These are phyloP conservation scores for Acronicta leporina DNA, from an alignment of 2,888 invertebrate genomes.

Conservation along the genomic window DNA sequence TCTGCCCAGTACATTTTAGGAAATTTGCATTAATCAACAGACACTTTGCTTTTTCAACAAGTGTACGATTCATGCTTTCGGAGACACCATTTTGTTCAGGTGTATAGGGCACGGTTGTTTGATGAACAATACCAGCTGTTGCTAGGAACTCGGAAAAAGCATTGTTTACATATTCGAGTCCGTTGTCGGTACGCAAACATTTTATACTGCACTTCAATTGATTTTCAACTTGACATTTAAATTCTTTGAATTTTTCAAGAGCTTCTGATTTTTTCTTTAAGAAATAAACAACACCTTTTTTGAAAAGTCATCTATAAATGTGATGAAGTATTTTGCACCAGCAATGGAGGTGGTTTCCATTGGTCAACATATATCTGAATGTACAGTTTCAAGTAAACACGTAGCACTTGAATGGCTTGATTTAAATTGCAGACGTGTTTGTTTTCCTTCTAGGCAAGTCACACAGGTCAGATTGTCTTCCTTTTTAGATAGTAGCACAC, in stretches of 20 bases:
- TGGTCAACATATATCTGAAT: slow-evolving; percentile 9
- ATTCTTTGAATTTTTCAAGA: slow-evolving; percentile 25
- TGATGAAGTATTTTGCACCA: not conserved
- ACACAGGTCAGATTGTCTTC: not conserved
- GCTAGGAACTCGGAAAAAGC: slow-evolving; percentile 8
- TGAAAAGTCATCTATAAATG: slow-evolving; percentile 4
- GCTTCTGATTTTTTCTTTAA: slow-evolving; percentile 7
- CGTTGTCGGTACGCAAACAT: slow-evolving; percentile 40
- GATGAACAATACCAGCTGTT: slow-evolving; percentile 8
- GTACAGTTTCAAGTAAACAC: not conserved
- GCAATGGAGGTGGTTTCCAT: slow-evolving; percentile 1
- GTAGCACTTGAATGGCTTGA: not conserved
- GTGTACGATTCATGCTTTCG: slow-evolving; percentile 14
- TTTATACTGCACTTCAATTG: too few relatives aligned
- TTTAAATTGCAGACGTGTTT: slow-evolving; percentile 3
- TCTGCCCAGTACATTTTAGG: slow-evolving; percentile 11
- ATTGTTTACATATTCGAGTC: slow-evolving; percentile 26
- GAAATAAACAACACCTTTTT: slow-evolving; percentile 1
- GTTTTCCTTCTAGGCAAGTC: slow-evolving; percentile 5
- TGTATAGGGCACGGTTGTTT: slow-evolving; percentile 1
- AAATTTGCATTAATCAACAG: slow-evolving; percentile 11
- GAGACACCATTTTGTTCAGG: slow-evolving; percentile 6
- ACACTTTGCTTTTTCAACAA: slow-evolving; percentile 11
- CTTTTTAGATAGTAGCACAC: slow-evolving; percentile 26
- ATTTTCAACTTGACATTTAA: slow-evolving; percentile 34